Conservation (phyloP, 1,140 invertebrate genomes). For the Dermatophagoides farinae region DNA sequence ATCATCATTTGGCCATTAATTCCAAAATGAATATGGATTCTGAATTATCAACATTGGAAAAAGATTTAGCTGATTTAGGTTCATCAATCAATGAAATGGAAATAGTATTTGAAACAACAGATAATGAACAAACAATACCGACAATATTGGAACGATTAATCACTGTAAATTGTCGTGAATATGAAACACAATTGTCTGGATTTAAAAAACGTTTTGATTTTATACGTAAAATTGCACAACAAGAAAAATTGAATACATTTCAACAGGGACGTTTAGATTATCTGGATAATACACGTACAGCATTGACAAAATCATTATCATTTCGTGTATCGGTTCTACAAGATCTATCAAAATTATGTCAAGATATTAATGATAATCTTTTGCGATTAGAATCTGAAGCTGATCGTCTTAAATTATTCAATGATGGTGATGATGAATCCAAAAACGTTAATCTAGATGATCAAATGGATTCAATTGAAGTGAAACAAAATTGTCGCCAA, state of each 20-base stretch:
- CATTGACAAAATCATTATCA: neutral
- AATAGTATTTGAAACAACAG: neutral
- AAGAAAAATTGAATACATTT: neutral
- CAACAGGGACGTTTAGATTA: neutral
- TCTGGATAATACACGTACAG: neutral
- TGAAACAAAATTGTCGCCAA: neutral
- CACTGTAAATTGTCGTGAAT: neutral
- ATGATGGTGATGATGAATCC: neutral
- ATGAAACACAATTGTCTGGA: neutral
- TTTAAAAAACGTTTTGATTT: neutral
- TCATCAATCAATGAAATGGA: constrained; percentile 7
- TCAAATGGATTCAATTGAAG: neutral
- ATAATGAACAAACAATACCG: constrained; percentile 2
- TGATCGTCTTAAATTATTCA: neutral
- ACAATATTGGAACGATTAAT: neutral
- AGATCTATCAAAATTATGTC: neutral
- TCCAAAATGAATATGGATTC: neutral
- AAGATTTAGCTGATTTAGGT: neutral
- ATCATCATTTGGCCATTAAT: too few relatives aligned
- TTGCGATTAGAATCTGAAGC: neutral
- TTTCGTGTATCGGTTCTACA: neutral
- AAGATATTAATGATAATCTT: neutral
- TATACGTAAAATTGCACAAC: neutral
- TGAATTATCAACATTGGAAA: neutral
- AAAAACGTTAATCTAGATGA: neutral